Evolutionary conservation across 2,113 vertebrate species (phyloP).

Genomic region (Pterocles gutturalis): DNA sequence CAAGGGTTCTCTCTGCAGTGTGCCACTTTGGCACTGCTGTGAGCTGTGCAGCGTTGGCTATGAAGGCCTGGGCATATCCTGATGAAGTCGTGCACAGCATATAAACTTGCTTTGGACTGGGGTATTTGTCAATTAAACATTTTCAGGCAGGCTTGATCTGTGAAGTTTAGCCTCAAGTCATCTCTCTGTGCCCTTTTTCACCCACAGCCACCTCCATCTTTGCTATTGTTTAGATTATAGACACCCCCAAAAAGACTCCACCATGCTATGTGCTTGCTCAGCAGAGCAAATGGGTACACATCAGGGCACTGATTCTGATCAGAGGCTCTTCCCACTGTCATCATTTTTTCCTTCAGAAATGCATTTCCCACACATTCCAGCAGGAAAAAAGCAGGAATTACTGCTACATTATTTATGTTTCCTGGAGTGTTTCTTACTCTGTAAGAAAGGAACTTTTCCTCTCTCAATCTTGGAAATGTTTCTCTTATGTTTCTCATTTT

Average conservation of each 20-base stretch:
- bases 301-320: neutral
- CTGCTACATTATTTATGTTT: neutral
- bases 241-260: neutral
- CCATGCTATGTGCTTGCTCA: neutral
- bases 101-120: neutral
- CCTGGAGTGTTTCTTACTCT: neutral
- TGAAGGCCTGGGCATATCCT: neutral
- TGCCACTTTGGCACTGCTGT: neutral
- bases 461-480: neutral
- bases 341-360: constrained; percentile 18
- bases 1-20: neutral
- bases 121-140: fast-evolving
- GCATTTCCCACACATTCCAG: constrained; percentile 9
- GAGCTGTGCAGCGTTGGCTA: neutral
- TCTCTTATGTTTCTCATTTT: neutral
- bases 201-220: neutral
- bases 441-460: neutral
- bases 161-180: neutral
- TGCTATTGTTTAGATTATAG: neutral
- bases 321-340: constrained; percentile 11
- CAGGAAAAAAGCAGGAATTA: constrained; percentile 3
- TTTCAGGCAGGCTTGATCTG: neutral
- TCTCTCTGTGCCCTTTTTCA: neutral
- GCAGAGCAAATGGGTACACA: neutral
- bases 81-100: fast-evolving